Percentiles rank a stretch among this genome's conserved stretches.
Evolutionary conservation across 2,113 vertebrate species (phyloP).

Genomic region (Sula dactylatra): DNA sequence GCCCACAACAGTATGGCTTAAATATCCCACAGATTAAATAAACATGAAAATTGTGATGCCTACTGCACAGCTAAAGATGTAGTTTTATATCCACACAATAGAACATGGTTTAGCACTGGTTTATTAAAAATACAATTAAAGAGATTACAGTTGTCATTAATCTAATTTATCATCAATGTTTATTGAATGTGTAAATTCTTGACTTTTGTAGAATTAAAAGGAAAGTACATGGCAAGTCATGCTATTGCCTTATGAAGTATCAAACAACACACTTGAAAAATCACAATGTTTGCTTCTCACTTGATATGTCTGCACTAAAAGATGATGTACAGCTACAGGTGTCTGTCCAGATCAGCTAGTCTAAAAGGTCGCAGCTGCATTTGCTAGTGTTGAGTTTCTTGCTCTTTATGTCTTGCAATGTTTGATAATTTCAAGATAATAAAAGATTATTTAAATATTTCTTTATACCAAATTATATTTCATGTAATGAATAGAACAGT

Average conservation of each 20-base stretch:
- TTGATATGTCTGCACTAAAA: neutral
- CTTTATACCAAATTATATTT: neutral
- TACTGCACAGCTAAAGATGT: neutral
- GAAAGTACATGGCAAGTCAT: neutral
- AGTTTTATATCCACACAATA: neutral
- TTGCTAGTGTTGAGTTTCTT: slow-evolving; percentile 72
- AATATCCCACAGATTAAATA: neutral
- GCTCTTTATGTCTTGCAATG: slow-evolving; percentile 44
- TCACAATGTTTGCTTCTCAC: neutral
- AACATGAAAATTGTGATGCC: neutral
- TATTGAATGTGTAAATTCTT: neutral
- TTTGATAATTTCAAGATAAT: slow-evolving; percentile 60
- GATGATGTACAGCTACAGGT: slow-evolving; percentile 73
- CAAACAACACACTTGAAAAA: neutral
- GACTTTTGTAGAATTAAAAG: neutral
- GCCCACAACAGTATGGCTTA: neutral
- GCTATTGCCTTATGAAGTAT: neutral
- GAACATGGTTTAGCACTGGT: neutral
- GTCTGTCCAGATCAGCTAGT: slow-evolving; percentile 58
- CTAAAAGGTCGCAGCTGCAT: slow-evolving; percentile 70
- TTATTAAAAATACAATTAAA: slow-evolving; percentile 13
- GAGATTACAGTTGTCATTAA: neutral
- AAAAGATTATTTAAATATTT: slow-evolving; percentile 28
- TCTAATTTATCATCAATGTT: neutral
- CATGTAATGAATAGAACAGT: neutral